phyloP scores from a whole-genome alignment of 2,113 vertebrate species.

The Oreotrochilus melanogaster region DNA sequence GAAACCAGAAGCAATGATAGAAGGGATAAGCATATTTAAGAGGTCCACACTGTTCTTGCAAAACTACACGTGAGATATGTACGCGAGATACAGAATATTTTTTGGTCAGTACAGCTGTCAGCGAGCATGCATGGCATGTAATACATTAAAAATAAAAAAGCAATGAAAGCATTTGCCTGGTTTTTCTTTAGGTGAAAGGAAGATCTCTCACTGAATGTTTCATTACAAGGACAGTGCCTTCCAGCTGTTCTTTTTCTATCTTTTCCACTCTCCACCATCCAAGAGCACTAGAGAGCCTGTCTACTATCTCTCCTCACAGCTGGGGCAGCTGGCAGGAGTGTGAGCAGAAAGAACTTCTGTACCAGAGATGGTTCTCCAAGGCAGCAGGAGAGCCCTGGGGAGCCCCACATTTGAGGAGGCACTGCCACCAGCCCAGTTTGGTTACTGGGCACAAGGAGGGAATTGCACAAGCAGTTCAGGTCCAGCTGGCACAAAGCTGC shows the following conservation, averaged over 20 bases:
- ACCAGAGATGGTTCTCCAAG: neutral
- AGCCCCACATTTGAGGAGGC: neutral
- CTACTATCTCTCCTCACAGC: neutral
- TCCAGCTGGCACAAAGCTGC: neutral
- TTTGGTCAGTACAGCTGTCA: neutral
- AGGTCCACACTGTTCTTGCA: neutral
- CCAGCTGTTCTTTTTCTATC: neutral
- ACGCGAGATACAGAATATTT: neutral
- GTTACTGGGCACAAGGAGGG: neutral
- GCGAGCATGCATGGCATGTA: neutral
- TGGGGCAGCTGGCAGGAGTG: neutral
- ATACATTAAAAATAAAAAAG: neutral
- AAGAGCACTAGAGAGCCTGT: neutral
- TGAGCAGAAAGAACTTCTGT: neutral
- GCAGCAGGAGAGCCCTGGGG: neutral
- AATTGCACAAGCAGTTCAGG: neutral
- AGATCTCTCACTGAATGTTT: neutral
- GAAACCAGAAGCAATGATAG: neutral
- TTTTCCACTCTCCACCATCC: neutral
- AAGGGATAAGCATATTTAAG: neutral
- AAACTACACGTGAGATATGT: accelerated
- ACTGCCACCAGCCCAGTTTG: neutral
- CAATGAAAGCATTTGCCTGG: neutral
- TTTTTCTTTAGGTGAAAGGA: neutral
- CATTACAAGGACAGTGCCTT: neutral